Evolutionary conservation across 2,113 vertebrate genomes (phyloP), one percentile per base, ranked within the genome.

Genomic region (Perca flavescens): DNA sequence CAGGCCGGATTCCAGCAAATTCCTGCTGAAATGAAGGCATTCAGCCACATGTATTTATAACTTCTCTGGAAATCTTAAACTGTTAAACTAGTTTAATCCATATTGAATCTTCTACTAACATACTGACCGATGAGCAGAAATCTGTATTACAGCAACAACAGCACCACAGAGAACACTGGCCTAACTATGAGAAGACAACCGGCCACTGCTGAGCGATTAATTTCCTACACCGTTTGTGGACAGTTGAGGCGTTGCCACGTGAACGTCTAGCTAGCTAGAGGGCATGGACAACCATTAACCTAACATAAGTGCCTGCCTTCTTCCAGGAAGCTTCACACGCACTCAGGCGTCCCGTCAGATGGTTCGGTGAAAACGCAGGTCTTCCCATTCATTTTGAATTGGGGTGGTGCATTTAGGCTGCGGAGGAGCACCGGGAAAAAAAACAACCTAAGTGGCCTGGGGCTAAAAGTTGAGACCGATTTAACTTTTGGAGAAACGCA

Each of bases 271-370:
- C 91, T 66, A 86, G 75, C 77, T 73, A 85, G 84, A 85, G 84
- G 80, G 68, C 72, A 88, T 21, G 57, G 74, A 79, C 84, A 89
- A 88, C 86, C 88, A 94, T 93, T 93, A 92, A 93, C 92, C 87
- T 89, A 78, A 71, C 89, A 92, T 88, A 90, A 86, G 80, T 82
- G 83, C 74, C 86, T 60, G 74, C 57, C 68, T 85, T 81, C 77
- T 80, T 61, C 67, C 74, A 63, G 83, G 89, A 85, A 90, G 89
- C 90, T 90, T 43, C 40, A 43, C 40, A 10, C 40, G 2, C 40
- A 43, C 40, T 2, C 40, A 43, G 10, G 40, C 40, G 10, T 11
- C 40, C 40, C 2, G 40, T 40, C 40, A 2, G 8, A 36, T 36
- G 7, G 36, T 40, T 40, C 9, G 36, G 36, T 1, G 1, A 9